Percentiles rank a stretch among this genome's conserved stretches.
Evolutionary conservation across 2,888 invertebrate genomes (phyloP).

Genomic region (Tipula vernalis): DNA sequence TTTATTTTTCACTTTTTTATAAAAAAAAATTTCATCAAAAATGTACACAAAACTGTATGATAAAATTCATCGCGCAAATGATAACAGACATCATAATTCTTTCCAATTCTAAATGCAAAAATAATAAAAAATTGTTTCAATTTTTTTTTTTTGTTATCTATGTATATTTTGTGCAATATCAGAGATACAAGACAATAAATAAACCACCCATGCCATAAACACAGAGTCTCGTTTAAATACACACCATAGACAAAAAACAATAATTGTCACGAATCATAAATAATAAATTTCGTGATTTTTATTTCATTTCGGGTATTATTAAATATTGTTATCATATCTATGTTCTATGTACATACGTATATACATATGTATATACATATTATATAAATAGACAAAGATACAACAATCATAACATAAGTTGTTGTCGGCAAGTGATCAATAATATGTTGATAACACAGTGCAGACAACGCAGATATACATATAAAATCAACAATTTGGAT

Average conservation of each 20-base stretch:
- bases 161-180: not conserved
- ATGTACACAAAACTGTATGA: no score
- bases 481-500: not conserved
- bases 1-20: no score
- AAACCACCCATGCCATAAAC: not conserved
- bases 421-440: not conserved
- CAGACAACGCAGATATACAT: not conserved
- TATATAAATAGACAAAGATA: not conserved
- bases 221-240: not conserved
- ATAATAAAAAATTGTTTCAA: not conserved
- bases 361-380: no score
- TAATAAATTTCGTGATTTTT: slow-evolving; percentile 33
- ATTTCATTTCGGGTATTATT: slow-evolving; percentile 34
- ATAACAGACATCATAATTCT: not conserved
- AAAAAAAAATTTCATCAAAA: no score
- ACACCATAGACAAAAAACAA: slow-evolving; percentile 5
- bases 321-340: slow-evolving; percentile 25
- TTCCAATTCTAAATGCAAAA: not conserved
- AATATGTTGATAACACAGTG: not conserved
- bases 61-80: not conserved
- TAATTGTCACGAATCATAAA: slow-evolving; percentile 37
- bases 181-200: not conserved
- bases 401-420: not conserved
- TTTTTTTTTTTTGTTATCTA: not conserved
- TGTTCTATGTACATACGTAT: not conserved